These are phyloP conservation scores for Limnephilus lunatus DNA, from an alignment of 2,888 invertebrate genomes.

Conservation along the genomic window DNA sequence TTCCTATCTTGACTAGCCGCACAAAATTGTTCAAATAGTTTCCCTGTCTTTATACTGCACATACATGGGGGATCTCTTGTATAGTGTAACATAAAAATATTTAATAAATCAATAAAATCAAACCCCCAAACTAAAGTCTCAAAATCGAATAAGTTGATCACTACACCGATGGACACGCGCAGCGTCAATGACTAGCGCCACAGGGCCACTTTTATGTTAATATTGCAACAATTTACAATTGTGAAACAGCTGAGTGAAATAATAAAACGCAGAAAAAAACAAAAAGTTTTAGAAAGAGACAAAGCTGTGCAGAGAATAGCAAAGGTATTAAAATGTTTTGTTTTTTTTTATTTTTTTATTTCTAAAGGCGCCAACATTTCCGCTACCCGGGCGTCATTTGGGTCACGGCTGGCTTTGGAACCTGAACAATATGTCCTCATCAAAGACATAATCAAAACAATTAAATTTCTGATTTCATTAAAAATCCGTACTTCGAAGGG, in stretches of 20 bases:
- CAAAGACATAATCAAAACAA: neutral
- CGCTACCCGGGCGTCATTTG: neutral
- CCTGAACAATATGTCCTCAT: neutral
- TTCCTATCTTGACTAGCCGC: too few species aligned
- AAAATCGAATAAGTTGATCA: neutral
- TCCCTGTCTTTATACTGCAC: too few species aligned
- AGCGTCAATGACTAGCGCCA: neutral
- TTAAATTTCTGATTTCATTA: conserved; percentile 14
- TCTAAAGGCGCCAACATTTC: neutral
- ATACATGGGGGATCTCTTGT: too few species aligned
- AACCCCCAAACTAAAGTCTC: neutral
- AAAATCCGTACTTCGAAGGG: conserved; percentile 20
- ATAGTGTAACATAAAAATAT: neutral
- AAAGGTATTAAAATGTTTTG: neutral
- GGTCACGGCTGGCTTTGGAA: too few species aligned
- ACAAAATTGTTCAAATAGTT: too few species aligned
- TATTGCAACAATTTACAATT: too few species aligned
- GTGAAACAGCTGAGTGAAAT: neutral
- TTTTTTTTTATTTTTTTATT: neutral
- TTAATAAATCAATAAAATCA: neutral
- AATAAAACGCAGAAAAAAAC: neutral
- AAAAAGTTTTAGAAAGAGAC: neutral
- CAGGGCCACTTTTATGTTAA: neutral
- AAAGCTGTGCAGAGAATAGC: neutral
- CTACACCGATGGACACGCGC: neutral